Base-by-base conservation (phyloP, 2,113 vertebrate genomes). In the Odocoileus virginianus region DNA sequence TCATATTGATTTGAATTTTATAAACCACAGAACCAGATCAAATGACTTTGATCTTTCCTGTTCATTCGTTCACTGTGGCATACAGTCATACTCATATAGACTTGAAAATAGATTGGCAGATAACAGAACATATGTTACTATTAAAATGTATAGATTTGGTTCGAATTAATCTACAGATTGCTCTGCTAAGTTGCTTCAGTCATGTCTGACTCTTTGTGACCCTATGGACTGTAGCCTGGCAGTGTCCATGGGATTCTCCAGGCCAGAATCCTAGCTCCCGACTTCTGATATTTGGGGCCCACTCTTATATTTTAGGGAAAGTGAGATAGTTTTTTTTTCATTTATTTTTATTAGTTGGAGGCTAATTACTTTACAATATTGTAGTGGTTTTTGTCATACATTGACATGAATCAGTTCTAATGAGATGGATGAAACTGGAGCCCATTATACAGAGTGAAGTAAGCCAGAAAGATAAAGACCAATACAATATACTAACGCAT, bases 1-100 rank as follows among this genome's bases (percentile, higher is more conserved):
- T 96, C 61, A 17, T 93, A 96, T 95, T 91, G 88, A 94, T 93
- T 97, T 98, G 91, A 93, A 93, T 97, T 94, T 82, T 94, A 91
- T 93, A 97, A 97, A 96, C 94, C 97, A 97, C 36, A 95, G 60
- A 90, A 93, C 47, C 61, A 91, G 92, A 94, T 97, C 78, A 96
- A 98, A 60, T 93, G 67, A 78, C 85, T 97, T 93, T 94, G 94
- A 97, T 97, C 93, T 94, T 79, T 94, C 86, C 57, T 93, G 67
- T 36, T 91, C 60, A 55, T 94, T 87, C 0, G 0, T 87, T 90
- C 90, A 87, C 25, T 0, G 1, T 87, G 57, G 78, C 89, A 55
- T 76, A 87, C 3, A 85, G 43, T 89, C 78, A 50, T 89, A 97
- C 88, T 83, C 96, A 74, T 84, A 95, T 25, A 61, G 52, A 74